Conservation (phyloP, 2,113 vertebrate genomes). For the Larimichthys polyactis region DNA sequence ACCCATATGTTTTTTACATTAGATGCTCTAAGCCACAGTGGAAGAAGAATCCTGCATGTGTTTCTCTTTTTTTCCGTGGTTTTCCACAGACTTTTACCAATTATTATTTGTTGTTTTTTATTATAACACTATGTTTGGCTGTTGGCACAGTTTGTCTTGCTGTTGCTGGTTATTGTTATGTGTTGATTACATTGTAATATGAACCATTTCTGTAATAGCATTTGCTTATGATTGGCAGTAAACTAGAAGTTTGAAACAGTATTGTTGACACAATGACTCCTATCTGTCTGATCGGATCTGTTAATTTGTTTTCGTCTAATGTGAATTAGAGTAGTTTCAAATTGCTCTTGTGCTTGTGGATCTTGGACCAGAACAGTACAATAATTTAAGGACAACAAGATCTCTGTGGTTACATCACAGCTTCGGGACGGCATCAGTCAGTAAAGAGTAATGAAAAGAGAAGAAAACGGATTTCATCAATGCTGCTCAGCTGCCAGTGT, state of each 20-base stretch:
- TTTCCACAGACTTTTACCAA: not conserved
- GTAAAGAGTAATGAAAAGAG: constrained; percentile 51
- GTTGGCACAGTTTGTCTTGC: not conserved
- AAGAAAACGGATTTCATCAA: constrained; percentile 58
- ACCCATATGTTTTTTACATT: constrained; percentile 2
- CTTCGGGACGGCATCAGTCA: constrained; percentile 42
- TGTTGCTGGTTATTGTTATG: not conserved
- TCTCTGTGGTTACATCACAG: constrained; percentile 37
- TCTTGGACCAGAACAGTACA: constrained; percentile 41
- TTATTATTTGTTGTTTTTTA: not conserved
- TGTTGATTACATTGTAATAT: constrained; percentile 33
- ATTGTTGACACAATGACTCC: constrained; percentile 22
- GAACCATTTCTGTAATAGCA: constrained; percentile 26
- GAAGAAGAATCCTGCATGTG: not conserved
- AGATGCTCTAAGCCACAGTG: not conserved
- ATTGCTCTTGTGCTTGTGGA: constrained; percentile 42
- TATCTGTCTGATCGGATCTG: constrained; percentile 38
- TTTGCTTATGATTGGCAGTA: constrained; percentile 7
- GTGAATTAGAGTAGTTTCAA: constrained; percentile 34
- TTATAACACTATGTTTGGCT: not conserved
- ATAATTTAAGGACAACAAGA: constrained; percentile 50
- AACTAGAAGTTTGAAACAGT: not conserved
- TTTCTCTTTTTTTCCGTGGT: not conserved
- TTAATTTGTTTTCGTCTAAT: constrained; percentile 45
- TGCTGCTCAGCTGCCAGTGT: constrained; percentile 31